A percentile compares a stretch with the other conserved stretches of the same genome.
Evolutionary conservation across 2,797 vertebrate genomes (phyloP).

Genomic region (Botia kubotai): DNA sequence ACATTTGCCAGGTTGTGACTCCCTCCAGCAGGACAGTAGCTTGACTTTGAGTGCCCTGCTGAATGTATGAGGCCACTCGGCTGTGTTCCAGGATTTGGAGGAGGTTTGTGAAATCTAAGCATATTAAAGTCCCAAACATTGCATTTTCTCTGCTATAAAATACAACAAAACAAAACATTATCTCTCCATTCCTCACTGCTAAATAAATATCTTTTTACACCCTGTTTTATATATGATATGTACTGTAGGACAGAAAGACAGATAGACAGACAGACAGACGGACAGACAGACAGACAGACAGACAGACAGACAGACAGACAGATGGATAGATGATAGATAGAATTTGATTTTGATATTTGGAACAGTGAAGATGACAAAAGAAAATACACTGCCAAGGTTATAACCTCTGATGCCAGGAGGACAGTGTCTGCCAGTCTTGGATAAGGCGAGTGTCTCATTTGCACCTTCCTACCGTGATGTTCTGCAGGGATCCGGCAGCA

Average conservation of each 20-base stretch:
- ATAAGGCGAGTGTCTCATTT: slow-evolving; percentile 31
- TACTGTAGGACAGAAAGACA: neutral
- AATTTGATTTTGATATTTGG: no score
- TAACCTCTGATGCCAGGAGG: neutral
- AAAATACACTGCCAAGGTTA: slow-evolving; percentile 5
- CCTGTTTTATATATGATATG: neutral
- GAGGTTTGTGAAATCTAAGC: slow-evolving; percentile 13
- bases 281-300: neutral
- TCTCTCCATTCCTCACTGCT: neutral
- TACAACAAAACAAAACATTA: neutral
- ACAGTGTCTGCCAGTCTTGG: neutral
- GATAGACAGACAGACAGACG: neutral
- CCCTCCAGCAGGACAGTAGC: slow-evolving; percentile 27
- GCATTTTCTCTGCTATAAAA: neutral
- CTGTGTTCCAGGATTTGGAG: neutral
- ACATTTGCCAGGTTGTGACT: slow-evolving; percentile 21
- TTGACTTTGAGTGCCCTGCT: slow-evolving; percentile 38
- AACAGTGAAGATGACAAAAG: neutral
- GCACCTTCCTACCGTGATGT: slow-evolving; percentile 17
- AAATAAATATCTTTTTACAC: no score
- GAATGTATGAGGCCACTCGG: slow-evolving; percentile 21
- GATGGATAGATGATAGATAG: neutral
- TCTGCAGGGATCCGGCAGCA: neutral
- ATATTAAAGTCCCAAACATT: neutral
- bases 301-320: no score